These are phyloP conservation scores for Sander lucioperca DNA, from an alignment of 2,113 vertebrate species.

Conservation along the genomic window DNA sequence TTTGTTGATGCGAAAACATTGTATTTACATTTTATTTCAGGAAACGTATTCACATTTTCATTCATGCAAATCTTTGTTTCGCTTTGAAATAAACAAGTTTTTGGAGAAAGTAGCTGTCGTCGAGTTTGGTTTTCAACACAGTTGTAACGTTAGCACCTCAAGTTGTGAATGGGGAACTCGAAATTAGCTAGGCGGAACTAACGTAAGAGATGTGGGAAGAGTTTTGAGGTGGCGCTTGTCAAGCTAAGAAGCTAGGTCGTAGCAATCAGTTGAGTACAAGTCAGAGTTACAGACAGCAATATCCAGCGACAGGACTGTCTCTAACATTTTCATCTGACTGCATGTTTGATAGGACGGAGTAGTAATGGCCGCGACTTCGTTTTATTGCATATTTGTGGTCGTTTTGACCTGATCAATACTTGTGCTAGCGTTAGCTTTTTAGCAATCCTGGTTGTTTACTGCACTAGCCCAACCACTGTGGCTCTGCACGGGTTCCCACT, in stretches of 20 bases:
- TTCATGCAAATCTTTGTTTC: slow-evolving; percentile 4
- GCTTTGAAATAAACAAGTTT: slow-evolving; percentile 54
- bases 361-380: slow-evolving; percentile 24
- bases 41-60: background rate
- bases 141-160: no score
- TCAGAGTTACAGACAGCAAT: background rate
- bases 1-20: background rate
- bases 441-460: slow-evolving; percentile 50
- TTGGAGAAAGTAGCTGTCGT: background rate
- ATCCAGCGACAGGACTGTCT: accelerated
- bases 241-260: slow-evolving; percentile 37
- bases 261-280: slow-evolving; percentile 24
- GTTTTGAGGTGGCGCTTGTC: slow-evolving; percentile 8
- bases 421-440: slow-evolving; percentile 59
- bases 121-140: background rate
- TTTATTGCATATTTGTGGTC: background rate
- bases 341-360: accelerated
- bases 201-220: background rate
- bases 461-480: background rate
- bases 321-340: background rate
- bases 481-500: slow-evolving; percentile 9
- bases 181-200: slow-evolving; percentile 43
- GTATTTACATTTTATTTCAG: background rate
- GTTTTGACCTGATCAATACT: slow-evolving; percentile 42
- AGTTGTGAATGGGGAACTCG: background rate